Evolutionary conservation across 2,888 invertebrate genomes (phyloP).

Genomic region (Hyposoter dolosus): DNA sequence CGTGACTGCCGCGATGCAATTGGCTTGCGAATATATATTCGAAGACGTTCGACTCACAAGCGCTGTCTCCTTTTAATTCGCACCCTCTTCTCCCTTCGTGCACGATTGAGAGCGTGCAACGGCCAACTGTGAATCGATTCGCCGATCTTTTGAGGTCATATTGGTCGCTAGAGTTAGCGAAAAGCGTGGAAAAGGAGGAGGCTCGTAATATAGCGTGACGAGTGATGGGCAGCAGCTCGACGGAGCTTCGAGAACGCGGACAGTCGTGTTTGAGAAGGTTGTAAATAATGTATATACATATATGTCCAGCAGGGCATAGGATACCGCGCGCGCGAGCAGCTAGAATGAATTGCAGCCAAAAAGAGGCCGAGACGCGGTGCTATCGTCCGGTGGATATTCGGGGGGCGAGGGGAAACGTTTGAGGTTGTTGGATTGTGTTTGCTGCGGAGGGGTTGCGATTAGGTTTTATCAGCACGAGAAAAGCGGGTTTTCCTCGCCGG

Average conservation of each 20-base stretch:
- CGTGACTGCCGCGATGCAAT: not conserved
- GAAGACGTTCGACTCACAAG: not conserved
- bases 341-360: not conserved
- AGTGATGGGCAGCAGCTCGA: constrained; percentile 74
- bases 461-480: not conserved
- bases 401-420: not conserved
- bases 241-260: constrained; percentile 76
- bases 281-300: constrained; percentile 32
- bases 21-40: not conserved
- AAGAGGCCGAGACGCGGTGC: not conserved
- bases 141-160: constrained; percentile 15
- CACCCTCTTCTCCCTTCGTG: not conserved
- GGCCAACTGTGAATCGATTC: constrained; percentile 2
- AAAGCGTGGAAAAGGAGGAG: constrained; percentile 38
- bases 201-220: constrained; percentile 77
- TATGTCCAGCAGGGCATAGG: not conserved
- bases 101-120: not conserved
- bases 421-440: not conserved
- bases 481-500: not conserved
- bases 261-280: constrained; percentile 76
- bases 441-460: not conserved
- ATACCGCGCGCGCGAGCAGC: not conserved
- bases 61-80: not conserved
- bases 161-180: not conserved
- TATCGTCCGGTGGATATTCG: not conserved